Evolutionary conservation across 2,888 invertebrate species (phyloP).

Genomic region (Augochlorella aurata): DNA sequence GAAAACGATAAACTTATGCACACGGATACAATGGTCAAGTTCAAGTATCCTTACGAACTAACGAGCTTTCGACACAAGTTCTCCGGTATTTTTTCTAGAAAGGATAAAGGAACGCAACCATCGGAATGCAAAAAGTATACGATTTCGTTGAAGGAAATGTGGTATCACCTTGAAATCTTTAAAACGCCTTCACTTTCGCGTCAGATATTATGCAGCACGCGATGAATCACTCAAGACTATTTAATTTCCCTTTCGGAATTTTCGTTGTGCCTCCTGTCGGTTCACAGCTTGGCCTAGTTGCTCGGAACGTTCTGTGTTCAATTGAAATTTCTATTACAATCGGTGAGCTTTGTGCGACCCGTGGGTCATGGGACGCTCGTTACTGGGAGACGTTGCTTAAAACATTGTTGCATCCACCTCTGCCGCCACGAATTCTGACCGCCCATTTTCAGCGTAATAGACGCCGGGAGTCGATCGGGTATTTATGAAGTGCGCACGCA

Average conservation of each 20-base stretch:
- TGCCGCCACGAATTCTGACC: background rate
- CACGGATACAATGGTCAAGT: background rate
- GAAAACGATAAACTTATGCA: background rate
- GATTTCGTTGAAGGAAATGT: background rate
- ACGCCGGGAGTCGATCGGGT: background rate
- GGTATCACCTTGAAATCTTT: constrained; percentile 3
- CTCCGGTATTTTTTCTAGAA: background rate
- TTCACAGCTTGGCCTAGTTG: background rate
- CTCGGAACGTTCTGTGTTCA: background rate
- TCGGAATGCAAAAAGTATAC: background rate
- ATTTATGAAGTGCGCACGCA: background rate
- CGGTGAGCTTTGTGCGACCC: background rate
- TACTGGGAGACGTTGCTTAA: background rate
- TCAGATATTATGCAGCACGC: background rate
- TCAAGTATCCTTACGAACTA: background rate
- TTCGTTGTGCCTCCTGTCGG: background rate
- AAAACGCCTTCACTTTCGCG: constrained; percentile 6
- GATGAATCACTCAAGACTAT: constrained; percentile 3
- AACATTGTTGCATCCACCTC: background rate
- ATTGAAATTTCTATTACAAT: background rate
- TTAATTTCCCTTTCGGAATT: background rate
- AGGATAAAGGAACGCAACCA: background rate
- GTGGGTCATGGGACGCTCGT: background rate
- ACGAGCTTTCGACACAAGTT: background rate
- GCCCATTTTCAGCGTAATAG: background rate